These are phyloP conservation scores for Stenchaetothrips biformis DNA, from an alignment of 2,888 invertebrate genomes.

Conservation along the genomic window DNA sequence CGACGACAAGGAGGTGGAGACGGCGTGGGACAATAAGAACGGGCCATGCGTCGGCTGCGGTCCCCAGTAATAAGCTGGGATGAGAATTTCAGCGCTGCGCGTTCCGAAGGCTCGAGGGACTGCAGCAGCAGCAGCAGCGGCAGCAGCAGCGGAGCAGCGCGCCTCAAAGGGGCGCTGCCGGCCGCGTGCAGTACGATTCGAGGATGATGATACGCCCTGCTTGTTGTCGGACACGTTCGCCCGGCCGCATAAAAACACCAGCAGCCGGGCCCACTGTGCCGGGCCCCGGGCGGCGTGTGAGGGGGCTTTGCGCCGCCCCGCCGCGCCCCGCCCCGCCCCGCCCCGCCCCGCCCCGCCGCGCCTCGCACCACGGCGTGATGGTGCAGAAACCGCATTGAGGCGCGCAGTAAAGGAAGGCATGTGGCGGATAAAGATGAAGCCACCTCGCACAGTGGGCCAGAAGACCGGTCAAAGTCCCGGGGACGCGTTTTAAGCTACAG, in stretches of 20 bases:
- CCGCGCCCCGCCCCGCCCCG: background rate
- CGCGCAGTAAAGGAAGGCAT: background rate
- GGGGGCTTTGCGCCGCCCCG: background rate
- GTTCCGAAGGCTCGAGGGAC: too few relatives aligned
- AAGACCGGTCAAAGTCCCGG: too few relatives aligned
- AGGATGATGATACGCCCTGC: background rate
- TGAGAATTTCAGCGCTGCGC: too few relatives aligned
- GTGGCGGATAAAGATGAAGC: conserved; percentile 1
- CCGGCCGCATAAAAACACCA: background rate
- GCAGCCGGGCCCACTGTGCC: background rate
- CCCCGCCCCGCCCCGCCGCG: background rate
- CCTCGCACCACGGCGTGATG: background rate
- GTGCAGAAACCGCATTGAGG: background rate
- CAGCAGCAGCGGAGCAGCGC: background rate
- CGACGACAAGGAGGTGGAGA: background rate
- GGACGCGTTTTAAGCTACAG: too few relatives aligned
- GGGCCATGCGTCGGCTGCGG: too few relatives aligned
- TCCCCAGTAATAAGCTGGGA: too few relatives aligned
- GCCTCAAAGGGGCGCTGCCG: background rate
- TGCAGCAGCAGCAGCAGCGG: background rate
- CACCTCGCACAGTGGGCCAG: too few relatives aligned
- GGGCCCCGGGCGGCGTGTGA: background rate
- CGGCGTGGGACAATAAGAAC: background rate
- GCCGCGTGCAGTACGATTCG: background rate
- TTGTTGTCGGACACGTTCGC: background rate